A percentile compares a stretch with the other conserved stretches of the same genome.
These are phyloP conservation scores for Drosophila hamatofila DNA, from an alignment of 2,888 invertebrate genomes.

Conservation along the genomic window DNA sequence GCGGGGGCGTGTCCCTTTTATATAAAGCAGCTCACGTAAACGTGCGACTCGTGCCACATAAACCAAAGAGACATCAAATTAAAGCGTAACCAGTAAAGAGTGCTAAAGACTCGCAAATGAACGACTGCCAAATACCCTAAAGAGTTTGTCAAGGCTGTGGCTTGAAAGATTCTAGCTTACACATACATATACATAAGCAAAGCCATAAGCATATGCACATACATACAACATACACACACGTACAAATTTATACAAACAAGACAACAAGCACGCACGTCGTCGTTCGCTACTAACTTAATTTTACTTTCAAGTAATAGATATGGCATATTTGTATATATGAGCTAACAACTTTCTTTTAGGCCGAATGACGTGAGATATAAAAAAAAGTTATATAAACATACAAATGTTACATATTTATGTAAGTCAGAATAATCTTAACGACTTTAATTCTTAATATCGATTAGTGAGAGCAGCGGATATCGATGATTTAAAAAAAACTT, in stretches of 20 bases:
- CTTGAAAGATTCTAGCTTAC: neutral
- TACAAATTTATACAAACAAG: neutral
- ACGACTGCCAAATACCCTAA: neutral
- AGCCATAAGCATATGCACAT: neutral
- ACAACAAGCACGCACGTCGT: neutral
- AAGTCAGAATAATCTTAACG: neutral
- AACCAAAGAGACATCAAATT: conserved; percentile 24
- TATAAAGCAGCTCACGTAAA: conserved; percentile 58
- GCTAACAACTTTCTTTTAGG: neutral
- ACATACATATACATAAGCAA: neutral
- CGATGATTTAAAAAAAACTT: too few relatives aligned
- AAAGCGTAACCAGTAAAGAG: conserved; percentile 1
- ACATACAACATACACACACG: neutral
- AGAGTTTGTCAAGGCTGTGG: neutral
- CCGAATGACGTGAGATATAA: too few relatives aligned
- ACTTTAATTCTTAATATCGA: too few relatives aligned
- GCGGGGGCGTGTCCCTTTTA: conserved; percentile 33
- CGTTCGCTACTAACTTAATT: neutral
- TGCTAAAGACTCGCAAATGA: neutral
- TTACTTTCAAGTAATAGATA: neutral
- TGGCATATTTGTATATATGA: neutral
- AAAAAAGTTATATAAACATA: neutral
- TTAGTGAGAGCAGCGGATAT: neutral
- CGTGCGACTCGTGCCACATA: conserved; percentile 46
- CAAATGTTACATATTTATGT: neutral